Evolutionary conservation across 2,113 vertebrate genomes (phyloP).

Genomic region (Apteryx owenii): DNA sequence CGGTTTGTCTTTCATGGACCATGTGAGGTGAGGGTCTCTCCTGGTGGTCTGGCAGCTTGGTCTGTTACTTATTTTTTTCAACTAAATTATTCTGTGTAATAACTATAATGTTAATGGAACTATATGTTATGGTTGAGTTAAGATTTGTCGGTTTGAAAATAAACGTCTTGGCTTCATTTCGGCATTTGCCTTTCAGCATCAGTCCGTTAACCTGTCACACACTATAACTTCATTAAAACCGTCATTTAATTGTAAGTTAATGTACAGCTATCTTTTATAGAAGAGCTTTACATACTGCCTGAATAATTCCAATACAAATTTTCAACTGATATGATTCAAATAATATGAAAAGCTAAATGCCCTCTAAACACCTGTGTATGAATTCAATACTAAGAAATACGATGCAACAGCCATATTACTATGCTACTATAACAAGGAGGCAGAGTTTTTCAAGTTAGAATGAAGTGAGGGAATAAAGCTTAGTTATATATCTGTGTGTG

Average conservation of each 20-base stretch:
- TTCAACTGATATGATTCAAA: conserved; percentile 15
- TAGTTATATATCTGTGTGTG: background rate
- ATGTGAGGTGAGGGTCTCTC: conserved; percentile 5
- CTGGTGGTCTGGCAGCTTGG: conserved; percentile 47
- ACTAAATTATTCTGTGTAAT: conserved; percentile 74
- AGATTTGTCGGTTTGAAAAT: conserved; percentile 79
- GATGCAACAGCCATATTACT: background rate
- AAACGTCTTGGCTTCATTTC: conserved; percentile 75
- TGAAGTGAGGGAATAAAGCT: background rate
- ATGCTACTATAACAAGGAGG: background rate
- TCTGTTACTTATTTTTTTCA: conserved; percentile 58
- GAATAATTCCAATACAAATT: conserved; percentile 38
- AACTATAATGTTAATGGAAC: conserved; percentile 76
- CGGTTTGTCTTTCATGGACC: conserved; percentile 72
- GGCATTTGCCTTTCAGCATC: conserved; percentile 76
- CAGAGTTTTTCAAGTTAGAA: background rate
- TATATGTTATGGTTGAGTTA: conserved; percentile 76
- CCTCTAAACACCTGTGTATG: background rate
- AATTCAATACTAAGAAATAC: background rate
- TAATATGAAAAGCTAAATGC: conserved; percentile 1
- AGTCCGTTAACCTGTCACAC: conserved; percentile 75
- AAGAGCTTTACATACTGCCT: conserved; percentile 18
- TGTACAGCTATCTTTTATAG: conserved; percentile 30
- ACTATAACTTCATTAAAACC: conserved; percentile 76
- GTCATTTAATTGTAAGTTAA: conserved; percentile 75